A percentile compares a stretch with the other conserved stretches of the same genome.
phyloP scores from a whole-genome alignment of 2,888 invertebrate genomes.

The Leptogaster cylindrica region DNA sequence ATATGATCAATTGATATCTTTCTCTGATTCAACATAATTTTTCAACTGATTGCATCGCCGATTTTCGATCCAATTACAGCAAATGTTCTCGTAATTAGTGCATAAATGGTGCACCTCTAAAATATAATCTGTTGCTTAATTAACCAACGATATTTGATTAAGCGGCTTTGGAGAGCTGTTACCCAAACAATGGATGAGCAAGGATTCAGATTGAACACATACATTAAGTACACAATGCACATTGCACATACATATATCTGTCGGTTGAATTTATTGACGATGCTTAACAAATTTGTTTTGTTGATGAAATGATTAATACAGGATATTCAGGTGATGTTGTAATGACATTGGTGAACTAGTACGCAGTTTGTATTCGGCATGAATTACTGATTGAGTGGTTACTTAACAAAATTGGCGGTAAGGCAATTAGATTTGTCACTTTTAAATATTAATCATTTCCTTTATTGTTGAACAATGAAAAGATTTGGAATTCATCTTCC shows the following conservation, averaged over 20 bases:
- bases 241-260: not conserved
- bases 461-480: no score
- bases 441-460: no score
- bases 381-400: no score
- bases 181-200: slow-evolving; percentile 15
- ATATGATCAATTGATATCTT: not conserved
- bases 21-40: not conserved
- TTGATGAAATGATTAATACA: slow-evolving; percentile 17
- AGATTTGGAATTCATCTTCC: no score
- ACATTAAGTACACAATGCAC: slow-evolving; percentile 1
- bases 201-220: slow-evolving; percentile 1
- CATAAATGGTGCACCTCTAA: slow-evolving; percentile 19
- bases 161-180: slow-evolving; percentile 11
- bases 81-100: slow-evolving; percentile 12
- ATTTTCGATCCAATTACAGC: not conserved
- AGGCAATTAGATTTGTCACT: no score
- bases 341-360: no score
- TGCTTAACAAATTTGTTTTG: not conserved
- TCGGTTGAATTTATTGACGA: slow-evolving; percentile 3
- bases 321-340: slow-evolving; percentile 12
- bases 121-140: slow-evolving; percentile 18
- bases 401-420: no score
- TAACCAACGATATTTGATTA: slow-evolving; percentile 30
- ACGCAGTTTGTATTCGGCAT: no score
- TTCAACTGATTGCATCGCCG: not conserved